Evolutionary conservation across 2,888 invertebrate species (phyloP).

Genomic region (Lacanobia wlatinum): DNA sequence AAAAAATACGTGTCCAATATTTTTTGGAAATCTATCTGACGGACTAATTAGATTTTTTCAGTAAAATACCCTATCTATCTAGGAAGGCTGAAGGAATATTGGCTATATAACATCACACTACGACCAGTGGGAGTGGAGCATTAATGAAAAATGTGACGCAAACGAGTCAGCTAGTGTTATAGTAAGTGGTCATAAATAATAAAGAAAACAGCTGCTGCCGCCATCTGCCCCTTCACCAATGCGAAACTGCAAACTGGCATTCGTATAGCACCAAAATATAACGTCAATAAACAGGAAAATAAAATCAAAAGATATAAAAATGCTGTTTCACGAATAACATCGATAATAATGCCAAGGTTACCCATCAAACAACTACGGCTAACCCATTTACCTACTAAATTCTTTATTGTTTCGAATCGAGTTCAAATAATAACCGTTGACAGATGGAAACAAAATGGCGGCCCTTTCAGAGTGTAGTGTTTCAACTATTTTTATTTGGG

Average conservation of each 20-base stretch:
- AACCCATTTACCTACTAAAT: conserved; percentile 22
- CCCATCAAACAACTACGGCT: conserved; percentile 30
- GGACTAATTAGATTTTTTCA: no score
- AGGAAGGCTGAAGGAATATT: no score
- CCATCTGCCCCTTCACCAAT: conserved; percentile 21
- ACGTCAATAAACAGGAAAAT: conserved; percentile 23
- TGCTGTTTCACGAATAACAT: conserved; percentile 5
- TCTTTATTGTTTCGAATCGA: conserved; percentile 44
- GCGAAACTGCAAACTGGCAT: neutral
- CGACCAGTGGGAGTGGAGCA: no score
- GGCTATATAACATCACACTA: no score
- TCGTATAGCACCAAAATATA: neutral
- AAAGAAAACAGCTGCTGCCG: neutral
- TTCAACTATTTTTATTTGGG: conserved; percentile 8
- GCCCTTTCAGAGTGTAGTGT: conserved; percentile 26
- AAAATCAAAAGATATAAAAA: conserved; percentile 21
- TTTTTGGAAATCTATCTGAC: no score
- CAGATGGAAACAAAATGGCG: conserved; percentile 42
- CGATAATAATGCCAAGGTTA: conserved; percentile 33
- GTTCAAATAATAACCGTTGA: conserved; percentile 45
- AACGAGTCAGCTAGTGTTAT: no score
- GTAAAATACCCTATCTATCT: no score
- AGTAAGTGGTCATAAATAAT: conserved; percentile 5
- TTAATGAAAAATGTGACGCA: no score
- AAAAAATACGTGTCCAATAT: no score